Conservation (phyloP, 2,888 invertebrate species). For the Agriopis aurantiaria region DNA sequence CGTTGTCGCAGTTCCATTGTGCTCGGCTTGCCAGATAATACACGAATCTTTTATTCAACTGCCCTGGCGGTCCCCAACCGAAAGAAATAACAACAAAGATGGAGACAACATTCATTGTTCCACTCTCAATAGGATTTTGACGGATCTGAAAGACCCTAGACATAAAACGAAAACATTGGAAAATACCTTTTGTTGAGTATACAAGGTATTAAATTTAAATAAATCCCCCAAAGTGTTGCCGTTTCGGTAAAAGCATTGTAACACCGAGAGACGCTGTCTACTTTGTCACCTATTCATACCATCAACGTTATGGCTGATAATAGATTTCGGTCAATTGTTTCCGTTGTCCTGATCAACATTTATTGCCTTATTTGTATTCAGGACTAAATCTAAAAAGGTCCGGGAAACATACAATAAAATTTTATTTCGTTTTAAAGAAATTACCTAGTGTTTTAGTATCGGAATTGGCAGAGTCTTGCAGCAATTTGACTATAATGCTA, state of each 20-base stretch:
- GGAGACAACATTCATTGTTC: slow-evolving; percentile 80
- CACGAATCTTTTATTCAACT: slow-evolving; percentile 85
- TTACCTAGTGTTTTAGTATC: slow-evolving; percentile 46
- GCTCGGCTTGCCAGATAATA: slow-evolving; percentile 73
- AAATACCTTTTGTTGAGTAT: slow-evolving; percentile 52
- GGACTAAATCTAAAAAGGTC: slow-evolving; percentile 76
- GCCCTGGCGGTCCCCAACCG: slow-evolving; percentile 69
- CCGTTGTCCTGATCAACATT: slow-evolving; percentile 77
- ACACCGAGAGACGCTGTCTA: slow-evolving; percentile 23
- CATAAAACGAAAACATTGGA: slow-evolving; percentile 57
- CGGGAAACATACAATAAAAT: slow-evolving; percentile 71
- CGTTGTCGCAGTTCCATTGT: slow-evolving; percentile 79
- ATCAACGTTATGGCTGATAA: slow-evolving; percentile 69
- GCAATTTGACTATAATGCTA: background rate
- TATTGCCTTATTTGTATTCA: slow-evolving; percentile 81
- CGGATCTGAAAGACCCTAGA: slow-evolving; percentile 60
- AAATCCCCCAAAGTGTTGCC: slow-evolving; percentile 32
- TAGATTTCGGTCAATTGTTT: slow-evolving; percentile 76
- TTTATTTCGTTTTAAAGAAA: slow-evolving; percentile 70
- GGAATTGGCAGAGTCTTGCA: background rate
- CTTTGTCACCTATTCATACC: slow-evolving; percentile 51
- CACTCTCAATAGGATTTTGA: slow-evolving; percentile 79
- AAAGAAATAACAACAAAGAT: slow-evolving; percentile 79
- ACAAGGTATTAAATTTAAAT: slow-evolving; percentile 42
- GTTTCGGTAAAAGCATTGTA: slow-evolving; percentile 38